Percentiles rank a stretch among this genome's conserved stretches.
phyloP scores from a whole-genome alignment of 2,113 vertebrate species.

The Lonchura striata region DNA sequence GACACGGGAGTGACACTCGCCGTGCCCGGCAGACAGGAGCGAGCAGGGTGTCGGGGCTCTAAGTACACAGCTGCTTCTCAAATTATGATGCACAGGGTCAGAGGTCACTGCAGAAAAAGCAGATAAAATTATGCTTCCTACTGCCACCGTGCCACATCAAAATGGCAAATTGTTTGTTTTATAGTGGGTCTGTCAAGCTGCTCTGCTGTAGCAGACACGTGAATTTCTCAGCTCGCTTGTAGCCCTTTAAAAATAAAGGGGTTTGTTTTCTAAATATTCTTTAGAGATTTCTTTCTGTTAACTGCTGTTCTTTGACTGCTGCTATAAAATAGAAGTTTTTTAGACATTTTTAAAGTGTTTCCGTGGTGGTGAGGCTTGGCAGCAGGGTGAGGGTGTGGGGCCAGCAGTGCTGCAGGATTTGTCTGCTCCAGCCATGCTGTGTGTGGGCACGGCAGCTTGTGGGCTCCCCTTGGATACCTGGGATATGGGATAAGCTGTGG shows the following conservation, averaged over 20 bases:
- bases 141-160: neutral
- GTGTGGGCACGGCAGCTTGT: neutral
- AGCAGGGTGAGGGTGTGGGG: neutral
- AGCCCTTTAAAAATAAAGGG: neutral
- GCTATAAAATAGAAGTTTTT: neutral
- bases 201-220: neutral
- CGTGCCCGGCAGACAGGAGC: neutral
- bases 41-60: neutral
- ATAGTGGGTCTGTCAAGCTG: neutral
- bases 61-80: slow-evolving; percentile 61
- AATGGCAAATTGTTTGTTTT: slow-evolving; percentile 30
- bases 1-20: neutral
- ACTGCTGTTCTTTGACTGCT: neutral
- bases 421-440: neutral
- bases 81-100: slow-evolving; percentile 38
- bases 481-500: neutral
- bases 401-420: neutral
- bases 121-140: slow-evolving; percentile 52
- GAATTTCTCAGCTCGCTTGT: neutral
- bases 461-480: neutral
- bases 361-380: neutral
- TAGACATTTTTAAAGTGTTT: neutral
- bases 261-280: neutral
- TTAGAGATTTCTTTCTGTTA: neutral
- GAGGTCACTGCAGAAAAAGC: slow-evolving; percentile 55